These are phyloP conservation scores for Adelges cooleyi DNA, from an alignment of 1,140 invertebrate species.

Conservation along the genomic window DNA sequence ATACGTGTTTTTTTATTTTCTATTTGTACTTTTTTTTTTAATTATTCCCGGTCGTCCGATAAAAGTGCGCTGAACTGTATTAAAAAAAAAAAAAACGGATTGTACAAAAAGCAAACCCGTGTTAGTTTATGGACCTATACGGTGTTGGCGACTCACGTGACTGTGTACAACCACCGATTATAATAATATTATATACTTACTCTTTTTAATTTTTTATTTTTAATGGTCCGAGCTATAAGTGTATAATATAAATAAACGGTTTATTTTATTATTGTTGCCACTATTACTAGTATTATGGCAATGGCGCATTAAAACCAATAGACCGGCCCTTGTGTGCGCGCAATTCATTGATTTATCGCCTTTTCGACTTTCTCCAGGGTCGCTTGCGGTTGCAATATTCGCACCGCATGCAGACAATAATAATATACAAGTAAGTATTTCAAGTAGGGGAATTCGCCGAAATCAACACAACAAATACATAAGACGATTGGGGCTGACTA, in stretches of 20 bases:
- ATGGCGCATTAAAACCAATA: no score
- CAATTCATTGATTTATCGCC: no score
- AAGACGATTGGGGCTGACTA: no score
- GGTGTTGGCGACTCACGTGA: neutral
- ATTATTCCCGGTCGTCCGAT: constrained; percentile 13
- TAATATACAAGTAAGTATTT: no score
- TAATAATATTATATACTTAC: no score
- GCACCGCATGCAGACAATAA: no score
- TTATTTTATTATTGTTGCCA: neutral
- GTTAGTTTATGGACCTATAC: constrained; percentile 12
- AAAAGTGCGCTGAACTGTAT: constrained; percentile 26
- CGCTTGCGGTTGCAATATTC: no score
- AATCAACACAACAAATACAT: no score
- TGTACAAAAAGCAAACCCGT: constrained; percentile 26
- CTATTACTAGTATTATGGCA: neutral
- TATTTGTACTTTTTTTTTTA: constrained; percentile 1
- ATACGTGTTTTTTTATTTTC: neutral
- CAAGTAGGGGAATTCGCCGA: no score
- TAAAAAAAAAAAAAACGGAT: neutral
- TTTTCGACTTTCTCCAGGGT: no score
- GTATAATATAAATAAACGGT: no score
- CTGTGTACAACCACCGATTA: neutral
- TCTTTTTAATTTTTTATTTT: neutral
- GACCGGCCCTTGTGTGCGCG: no score
- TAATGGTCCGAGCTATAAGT: constrained; percentile 8